Evolutionary conservation across 2,888 invertebrate species (phyloP).

Genomic region (Eurytoma californica): DNA sequence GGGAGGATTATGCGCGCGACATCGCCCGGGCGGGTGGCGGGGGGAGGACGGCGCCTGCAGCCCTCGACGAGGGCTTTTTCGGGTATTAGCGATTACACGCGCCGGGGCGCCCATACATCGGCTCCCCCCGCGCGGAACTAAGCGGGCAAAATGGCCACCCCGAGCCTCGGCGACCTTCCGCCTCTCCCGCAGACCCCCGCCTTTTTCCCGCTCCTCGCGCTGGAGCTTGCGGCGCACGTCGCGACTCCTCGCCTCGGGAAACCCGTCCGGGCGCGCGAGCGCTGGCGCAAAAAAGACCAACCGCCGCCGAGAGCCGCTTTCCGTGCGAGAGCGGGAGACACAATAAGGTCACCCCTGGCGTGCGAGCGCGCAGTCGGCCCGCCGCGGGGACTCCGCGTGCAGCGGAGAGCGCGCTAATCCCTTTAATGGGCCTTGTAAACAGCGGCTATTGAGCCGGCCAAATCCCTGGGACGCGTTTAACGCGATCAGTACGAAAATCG

Average conservation of each 20-base stretch:
- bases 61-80: conserved; percentile 57
- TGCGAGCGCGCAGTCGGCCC: too few species aligned
- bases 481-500: conserved; percentile 72
- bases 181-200: not conserved
- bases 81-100: conserved; percentile 74
- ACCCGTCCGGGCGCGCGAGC: not conserved
- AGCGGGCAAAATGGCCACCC: conserved; percentile 73
- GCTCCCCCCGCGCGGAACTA: conserved; percentile 72
- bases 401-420: conserved; percentile 58
- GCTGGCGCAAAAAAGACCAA: too few species aligned
- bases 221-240: not conserved
- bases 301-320: not conserved
- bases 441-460: conserved; percentile 62
- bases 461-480: conserved; percentile 70
- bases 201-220: not conserved
- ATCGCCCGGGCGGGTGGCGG: conserved; percentile 36
- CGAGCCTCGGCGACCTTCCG: conserved; percentile 43
- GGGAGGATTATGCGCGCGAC: too few species aligned
- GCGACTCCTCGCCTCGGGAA: not conserved
- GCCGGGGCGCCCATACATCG: conserved; percentile 70
- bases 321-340: not conserved
- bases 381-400: not conserved
- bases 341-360: too few species aligned
- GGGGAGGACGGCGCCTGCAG: conserved; percentile 59
- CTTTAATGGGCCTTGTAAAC: conserved; percentile 67